These are phyloP conservation scores for Caenorhabditis tropicalis DNA, from an alignment of 1,140 invertebrate species.

Conservation along the genomic window DNA sequence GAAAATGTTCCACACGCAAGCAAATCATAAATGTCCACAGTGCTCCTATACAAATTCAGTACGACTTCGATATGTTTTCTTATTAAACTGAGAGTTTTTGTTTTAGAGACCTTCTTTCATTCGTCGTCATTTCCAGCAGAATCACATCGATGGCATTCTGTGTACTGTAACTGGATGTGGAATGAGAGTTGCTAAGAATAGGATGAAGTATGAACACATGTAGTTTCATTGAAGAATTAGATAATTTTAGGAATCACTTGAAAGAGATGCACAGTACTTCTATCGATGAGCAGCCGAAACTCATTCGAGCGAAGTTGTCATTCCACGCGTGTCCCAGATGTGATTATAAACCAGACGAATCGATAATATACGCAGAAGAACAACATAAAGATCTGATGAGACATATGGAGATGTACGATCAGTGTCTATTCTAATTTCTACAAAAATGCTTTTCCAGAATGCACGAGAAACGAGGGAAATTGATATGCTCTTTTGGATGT, in stretches of 20 bases:
- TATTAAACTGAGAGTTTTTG: not conserved
- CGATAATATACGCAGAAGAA: not conserved
- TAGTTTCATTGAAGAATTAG: not conserved
- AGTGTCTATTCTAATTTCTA: not conserved
- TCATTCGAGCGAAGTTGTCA: not conserved
- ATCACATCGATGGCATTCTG: conserved; percentile 22
- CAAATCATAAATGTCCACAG: conserved; percentile 1
- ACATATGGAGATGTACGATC: not conserved
- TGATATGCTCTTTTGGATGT: not conserved
- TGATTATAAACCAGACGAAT: not conserved
- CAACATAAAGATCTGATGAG: not conserved
- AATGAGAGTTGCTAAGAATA: conserved; percentile 16
- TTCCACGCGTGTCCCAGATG: not conserved
- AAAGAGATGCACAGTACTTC: not conserved
- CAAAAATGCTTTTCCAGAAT: not conserved
- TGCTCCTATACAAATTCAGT: conserved; percentile 5
- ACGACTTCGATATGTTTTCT: not conserved
- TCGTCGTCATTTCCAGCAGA: conserved; percentile 1
- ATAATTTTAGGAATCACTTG: not conserved
- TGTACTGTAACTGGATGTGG: conserved; percentile 45
- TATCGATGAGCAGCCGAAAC: not conserved
- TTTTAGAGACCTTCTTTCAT: not conserved
- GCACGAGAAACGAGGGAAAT: not conserved
- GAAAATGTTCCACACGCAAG: not conserved
- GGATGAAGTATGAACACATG: conserved; percentile 45